Percentiles rank a stretch among this genome's conserved stretches.
Conservation (phyloP, 2,888 invertebrate species). For the Myathropa florea region DNA sequence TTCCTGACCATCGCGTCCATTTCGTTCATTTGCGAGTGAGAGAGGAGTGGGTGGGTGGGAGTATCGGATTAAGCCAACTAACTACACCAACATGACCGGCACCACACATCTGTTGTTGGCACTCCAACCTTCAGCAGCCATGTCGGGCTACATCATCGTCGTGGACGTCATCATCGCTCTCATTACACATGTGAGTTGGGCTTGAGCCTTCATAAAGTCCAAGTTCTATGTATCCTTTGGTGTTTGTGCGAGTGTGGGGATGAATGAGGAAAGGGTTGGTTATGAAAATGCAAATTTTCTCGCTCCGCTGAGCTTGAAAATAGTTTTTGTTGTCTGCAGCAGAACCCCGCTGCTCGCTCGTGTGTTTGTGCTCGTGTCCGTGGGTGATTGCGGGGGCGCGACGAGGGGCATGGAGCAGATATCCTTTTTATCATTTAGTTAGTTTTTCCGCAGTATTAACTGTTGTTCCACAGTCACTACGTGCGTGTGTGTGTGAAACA, state of each 20-base stretch:
- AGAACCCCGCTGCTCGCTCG: background rate
- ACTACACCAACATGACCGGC: conserved; percentile 14
- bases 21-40: background rate
- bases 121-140: background rate
- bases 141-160: conserved; percentile 37
- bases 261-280: conserved; percentile 4
- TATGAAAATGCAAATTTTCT: conserved; percentile 68
- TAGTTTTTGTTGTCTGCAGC: conserved; percentile 52
- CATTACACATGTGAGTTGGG: conserved; percentile 56
- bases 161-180: conserved; percentile 26
- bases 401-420: conserved; percentile 14
- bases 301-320: conserved; percentile 70
- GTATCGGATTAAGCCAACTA: conserved; percentile 56
- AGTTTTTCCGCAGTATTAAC: conserved; percentile 55
- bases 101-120: conserved; percentile 46
- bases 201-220: conserved; percentile 44
- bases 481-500: conserved; percentile 18
- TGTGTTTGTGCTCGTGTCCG: background rate
- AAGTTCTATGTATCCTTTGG: background rate
- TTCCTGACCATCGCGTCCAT: conserved; percentile 22
- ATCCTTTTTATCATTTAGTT: conserved; percentile 62
- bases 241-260: background rate
- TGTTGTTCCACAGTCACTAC: conserved; percentile 17
- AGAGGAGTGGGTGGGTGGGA: conserved; percentile 7
- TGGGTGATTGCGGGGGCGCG: conserved; percentile 2